Conservation (phyloP, 2,888 invertebrate species). For the Drosophila pullipes region DNA sequence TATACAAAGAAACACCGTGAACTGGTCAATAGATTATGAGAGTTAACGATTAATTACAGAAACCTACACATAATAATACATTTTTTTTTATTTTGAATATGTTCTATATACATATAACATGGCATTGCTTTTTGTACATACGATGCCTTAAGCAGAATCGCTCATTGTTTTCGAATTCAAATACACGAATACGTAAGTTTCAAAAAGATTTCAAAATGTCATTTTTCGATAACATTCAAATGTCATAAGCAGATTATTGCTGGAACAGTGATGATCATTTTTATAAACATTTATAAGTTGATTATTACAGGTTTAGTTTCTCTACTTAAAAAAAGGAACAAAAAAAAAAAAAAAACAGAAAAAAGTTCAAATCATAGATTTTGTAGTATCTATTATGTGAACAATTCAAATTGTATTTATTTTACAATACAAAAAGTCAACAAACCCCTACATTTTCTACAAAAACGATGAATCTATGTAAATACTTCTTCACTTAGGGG, state of each 20-base stretch:
- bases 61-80: constrained; percentile 30
- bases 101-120: constrained; percentile 35
- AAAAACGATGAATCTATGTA: constrained; percentile 43
- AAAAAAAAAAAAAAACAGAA: not conserved
- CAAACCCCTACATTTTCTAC: constrained; percentile 33
- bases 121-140: constrained; percentile 60
- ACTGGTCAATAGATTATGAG: constrained; percentile 67
- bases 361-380: constrained; percentile 26
- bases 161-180: constrained; percentile 19
- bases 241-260: constrained; percentile 19
- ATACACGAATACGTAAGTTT: constrained; percentile 41
- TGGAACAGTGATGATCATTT: constrained; percentile 29
- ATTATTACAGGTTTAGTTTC: constrained; percentile 25
- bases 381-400: constrained; percentile 36
- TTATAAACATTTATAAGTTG: constrained; percentile 33
- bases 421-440: constrained; percentile 38
- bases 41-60: constrained; percentile 54
- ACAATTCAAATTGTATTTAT: constrained; percentile 32
- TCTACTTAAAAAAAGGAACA: constrained; percentile 1
- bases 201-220: constrained; percentile 29
- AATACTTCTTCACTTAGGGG: constrained; percentile 53
- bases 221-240: constrained; percentile 27
- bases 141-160: constrained; percentile 28
- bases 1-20: constrained; percentile 57
- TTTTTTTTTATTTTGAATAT: constrained; percentile 50